Base-by-base conservation (phyloP, 2,888 invertebrate genomes). In the Lysandra coridon region DNA sequence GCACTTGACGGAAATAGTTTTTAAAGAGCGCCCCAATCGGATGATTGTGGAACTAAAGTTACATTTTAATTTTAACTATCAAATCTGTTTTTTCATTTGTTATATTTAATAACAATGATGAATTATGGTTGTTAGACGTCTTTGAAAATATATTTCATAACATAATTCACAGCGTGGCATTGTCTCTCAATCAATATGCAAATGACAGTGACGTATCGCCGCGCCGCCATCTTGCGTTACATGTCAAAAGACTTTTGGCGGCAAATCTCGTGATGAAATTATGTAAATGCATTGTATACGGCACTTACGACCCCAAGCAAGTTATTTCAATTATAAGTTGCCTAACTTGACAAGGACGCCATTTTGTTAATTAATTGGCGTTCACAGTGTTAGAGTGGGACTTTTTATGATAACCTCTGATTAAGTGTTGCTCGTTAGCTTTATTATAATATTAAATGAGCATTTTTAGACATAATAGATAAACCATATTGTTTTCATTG, bases 261-360 rank as follows among this genome's bases (percentile, higher is more conserved):
- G 49, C 12, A 75, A 75, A 75, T 14, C 30, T 44, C 49, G 49
- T 75, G 75, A 53, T 23, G 75, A 44, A 75, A 75, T 75, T 75
- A 75, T 75, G 75, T 23, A 75, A 75, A 75, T 44, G 75, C 49
- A 23, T 44, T 75, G 75, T 75, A 49, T 75, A 75, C 44, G 44
- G 44, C 75, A 23, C 49, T 49, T 75, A 49, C 30, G 75, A 75
- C 49, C 75, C 75, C 75, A 49, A 44, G 75, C 75, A 75, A 30
- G 75, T 75, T 49, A 49, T 49, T 44, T 75, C 75, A 75, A 75
- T 75, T 75, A 75, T n/a, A 14, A 49, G 30, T 44, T 44, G 74
- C 40, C 23, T 74, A 74, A 74, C 74, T 40, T 23, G 10, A 75
- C 75, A 75, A 75, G 75, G 75, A 75, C 75, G 75, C 49, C n/a